These are phyloP conservation scores for Gallinago undulata DNA, from an alignment of 2,113 vertebrate genomes.

Conservation along the genomic window DNA sequence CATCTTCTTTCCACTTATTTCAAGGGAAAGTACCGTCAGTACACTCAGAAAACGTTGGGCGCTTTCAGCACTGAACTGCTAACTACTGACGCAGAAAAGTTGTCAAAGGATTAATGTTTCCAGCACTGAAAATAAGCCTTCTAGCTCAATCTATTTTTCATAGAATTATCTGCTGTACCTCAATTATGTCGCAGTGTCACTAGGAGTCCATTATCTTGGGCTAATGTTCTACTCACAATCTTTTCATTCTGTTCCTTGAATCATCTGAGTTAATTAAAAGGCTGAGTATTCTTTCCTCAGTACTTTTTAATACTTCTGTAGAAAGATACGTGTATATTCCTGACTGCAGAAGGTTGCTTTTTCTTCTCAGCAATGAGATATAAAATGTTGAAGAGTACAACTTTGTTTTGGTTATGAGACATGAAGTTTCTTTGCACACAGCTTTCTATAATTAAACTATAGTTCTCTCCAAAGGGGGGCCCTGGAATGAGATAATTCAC, in stretches of 20 bases:
- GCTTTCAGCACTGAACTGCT: neutral
- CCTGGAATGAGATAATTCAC: neutral
- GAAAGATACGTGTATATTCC: neutral
- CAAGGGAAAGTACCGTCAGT: neutral
- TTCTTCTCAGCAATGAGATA: neutral
- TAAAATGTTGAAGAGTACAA: neutral
- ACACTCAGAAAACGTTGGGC: neutral
- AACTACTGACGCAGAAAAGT: neutral
- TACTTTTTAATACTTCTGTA: neutral
- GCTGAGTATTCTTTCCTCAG: neutral
- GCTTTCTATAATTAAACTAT: neutral
- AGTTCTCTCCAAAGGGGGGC: neutral
- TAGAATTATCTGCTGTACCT: neutral
- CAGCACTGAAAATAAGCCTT: neutral
- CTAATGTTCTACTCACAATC: neutral
- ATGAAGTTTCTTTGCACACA: neutral
- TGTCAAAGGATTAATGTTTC: neutral
- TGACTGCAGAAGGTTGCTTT: neutral
- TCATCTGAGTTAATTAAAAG: conserved; percentile 9
- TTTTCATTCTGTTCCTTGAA: conserved; percentile 1
- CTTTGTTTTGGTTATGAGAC: neutral
- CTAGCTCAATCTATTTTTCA: neutral
- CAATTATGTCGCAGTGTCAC: neutral
- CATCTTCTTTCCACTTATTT: neutral
- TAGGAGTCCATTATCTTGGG: neutral